Conservation (phyloP, 37 sponge, comb jelly and placozoan genomes). For the Aphrocallistes beatrix region DNA sequence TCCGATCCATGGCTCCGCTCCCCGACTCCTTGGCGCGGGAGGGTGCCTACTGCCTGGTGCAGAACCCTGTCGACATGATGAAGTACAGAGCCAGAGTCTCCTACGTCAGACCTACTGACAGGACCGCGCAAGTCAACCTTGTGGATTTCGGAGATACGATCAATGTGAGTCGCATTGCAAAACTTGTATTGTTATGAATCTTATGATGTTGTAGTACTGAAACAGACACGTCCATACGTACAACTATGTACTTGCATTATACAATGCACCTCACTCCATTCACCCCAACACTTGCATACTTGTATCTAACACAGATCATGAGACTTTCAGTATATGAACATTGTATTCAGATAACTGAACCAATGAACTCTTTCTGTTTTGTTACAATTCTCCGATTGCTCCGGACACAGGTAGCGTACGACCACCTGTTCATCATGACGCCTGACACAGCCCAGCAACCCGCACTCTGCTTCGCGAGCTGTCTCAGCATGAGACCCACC, state of each 20-base stretch:
- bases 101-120: neutral
- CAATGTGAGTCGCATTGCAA: neutral
- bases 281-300: too few species aligned
- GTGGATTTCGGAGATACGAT: neutral
- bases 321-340: too few species aligned
- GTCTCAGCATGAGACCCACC: neutral
- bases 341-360: too few species aligned
- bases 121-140: neutral
- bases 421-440: constrained; percentile 1
- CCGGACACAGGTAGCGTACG: constrained; percentile 12
- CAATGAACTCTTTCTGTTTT: too few species aligned
- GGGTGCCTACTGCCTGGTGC: constrained; percentile 7
- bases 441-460: neutral
- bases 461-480: neutral
- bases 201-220: too few species aligned
- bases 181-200: too few species aligned
- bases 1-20: neutral
- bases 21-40: neutral
- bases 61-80: neutral
- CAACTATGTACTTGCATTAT: too few species aligned
- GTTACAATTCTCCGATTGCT: too few species aligned
- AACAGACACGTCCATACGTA: too few species aligned
- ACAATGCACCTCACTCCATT: too few species aligned
- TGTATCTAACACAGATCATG: too few species aligned
- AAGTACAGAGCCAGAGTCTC: neutral